Evolutionary conservation across 2,113 vertebrate genomes (phyloP).

Genomic region (Stercorarius parasiticus): DNA sequence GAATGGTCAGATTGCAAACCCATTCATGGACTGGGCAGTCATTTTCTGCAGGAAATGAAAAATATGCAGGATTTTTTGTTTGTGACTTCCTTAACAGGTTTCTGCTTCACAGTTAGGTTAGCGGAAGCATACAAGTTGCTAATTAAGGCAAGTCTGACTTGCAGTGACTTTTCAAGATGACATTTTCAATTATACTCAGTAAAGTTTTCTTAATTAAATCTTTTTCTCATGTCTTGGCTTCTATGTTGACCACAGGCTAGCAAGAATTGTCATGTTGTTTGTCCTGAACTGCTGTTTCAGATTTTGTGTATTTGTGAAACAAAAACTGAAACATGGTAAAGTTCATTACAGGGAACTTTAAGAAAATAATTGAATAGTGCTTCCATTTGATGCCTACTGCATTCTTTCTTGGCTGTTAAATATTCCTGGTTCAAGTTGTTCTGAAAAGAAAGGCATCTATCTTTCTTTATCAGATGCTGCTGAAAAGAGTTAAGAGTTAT

Average conservation of each 20-base stretch:
- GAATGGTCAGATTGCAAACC: neutral
- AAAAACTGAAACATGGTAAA: neutral
- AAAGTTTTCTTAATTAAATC: neutral
- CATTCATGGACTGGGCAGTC: neutral
- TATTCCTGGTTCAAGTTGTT: neutral
- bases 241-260: neutral
- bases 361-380: neutral
- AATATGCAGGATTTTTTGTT: neutral
- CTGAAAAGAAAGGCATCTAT: neutral
- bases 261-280: neutral
- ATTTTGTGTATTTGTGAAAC: neutral
- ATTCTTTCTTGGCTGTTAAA: neutral
- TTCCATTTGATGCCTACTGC: neutral
- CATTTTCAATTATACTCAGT: neutral
- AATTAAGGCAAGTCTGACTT: neutral
- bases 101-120: neutral
- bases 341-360: neutral
- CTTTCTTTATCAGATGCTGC: neutral
- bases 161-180: neutral
- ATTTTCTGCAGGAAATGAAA: neutral
- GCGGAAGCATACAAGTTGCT: neutral
- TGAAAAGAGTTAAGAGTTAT: neutral
- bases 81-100: neutral
- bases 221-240: neutral
- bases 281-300: neutral